A percentile compares a stretch with the other conserved stretches of the same genome.
These are phyloP conservation scores for Zingel zingel DNA, from an alignment of 2,113 vertebrate species.

Conservation along the genomic window DNA sequence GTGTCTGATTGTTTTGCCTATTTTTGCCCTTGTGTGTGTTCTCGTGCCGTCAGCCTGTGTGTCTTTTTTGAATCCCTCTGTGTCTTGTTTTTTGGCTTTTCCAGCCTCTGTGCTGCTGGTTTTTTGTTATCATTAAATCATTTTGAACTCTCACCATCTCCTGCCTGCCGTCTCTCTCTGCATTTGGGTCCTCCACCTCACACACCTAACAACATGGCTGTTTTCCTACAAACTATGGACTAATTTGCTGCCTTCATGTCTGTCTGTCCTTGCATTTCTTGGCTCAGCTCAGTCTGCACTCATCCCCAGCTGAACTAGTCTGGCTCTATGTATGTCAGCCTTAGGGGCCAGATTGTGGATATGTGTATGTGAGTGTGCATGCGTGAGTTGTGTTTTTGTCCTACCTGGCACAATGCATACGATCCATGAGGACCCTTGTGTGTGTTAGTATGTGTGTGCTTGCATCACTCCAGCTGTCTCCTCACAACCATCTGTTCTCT, in stretches of 20 bases:
- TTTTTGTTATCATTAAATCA: too few relatives aligned
- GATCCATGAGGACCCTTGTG: constrained; percentile 38
- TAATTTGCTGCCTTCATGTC: background rate
- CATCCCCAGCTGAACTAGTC: constrained; percentile 44
- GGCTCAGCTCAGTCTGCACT: constrained; percentile 33
- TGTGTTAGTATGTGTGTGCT: constrained; percentile 5
- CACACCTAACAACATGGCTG: too few relatives aligned
- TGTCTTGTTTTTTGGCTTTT: too few relatives aligned
- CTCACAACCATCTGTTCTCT: constrained; percentile 59
- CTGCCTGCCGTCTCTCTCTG: too few relatives aligned
- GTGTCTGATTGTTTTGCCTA: too few relatives aligned
- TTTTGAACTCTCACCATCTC: too few relatives aligned
- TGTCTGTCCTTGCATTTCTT: constrained; percentile 39
- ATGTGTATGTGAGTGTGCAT: constrained; percentile 19
- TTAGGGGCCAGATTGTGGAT: constrained; percentile 42
- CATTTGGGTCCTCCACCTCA: too few relatives aligned
- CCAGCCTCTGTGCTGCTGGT: too few relatives aligned
- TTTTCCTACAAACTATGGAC: constrained; percentile 3
- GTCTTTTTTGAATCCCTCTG: too few relatives aligned
- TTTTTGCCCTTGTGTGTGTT: too few relatives aligned
- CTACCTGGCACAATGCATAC: constrained; percentile 63
- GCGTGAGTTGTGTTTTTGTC: constrained; percentile 35
- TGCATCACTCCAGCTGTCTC: constrained; percentile 69
- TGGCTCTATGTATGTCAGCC: constrained; percentile 60
- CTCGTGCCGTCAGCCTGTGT: too few relatives aligned